Evolutionary conservation across 2,113 vertebrate genomes (phyloP).

Genomic region (Pteruthius melanotis): DNA sequence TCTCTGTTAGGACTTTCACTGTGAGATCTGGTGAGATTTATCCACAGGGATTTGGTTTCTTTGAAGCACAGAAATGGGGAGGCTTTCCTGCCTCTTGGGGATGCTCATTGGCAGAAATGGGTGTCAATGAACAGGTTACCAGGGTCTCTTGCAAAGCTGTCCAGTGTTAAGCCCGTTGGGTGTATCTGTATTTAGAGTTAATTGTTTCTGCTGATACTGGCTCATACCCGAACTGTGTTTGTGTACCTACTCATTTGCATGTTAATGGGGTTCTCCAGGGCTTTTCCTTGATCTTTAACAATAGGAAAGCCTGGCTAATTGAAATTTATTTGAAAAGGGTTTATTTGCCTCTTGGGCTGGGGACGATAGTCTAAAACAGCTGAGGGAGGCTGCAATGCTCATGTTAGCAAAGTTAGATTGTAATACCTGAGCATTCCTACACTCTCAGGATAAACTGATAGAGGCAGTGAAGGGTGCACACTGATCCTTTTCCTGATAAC

Average conservation of each 20-base stretch:
- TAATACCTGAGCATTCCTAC: neutral
- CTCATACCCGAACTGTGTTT: neutral
- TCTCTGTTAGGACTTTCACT: neutral
- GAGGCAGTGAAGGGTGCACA: neutral
- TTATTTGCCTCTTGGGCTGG: slow-evolving; percentile 40
- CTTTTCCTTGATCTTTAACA: slow-evolving; percentile 50
- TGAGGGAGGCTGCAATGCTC: neutral
- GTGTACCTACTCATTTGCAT: slow-evolving; percentile 46
- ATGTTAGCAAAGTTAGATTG: neutral
- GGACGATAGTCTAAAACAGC: neutral
- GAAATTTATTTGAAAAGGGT: slow-evolving; percentile 42
- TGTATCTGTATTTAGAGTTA: slow-evolving; percentile 36
- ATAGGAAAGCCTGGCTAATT: slow-evolving; percentile 40
- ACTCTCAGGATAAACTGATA: neutral
- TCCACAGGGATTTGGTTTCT: neutral
- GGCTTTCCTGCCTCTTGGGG: neutral
- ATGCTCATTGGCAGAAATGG: neutral
- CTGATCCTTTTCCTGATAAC: neutral
- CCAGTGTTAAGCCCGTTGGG: neutral
- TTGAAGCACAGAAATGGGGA: neutral
- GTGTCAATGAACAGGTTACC: neutral
- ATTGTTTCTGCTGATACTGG: slow-evolving; percentile 24
- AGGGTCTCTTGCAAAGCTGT: neutral
- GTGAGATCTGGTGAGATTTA: neutral
- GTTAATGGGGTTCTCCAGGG: slow-evolving; percentile 47